A percentile compares a stretch with the other conserved stretches of the same genome.
These are phyloP conservation scores for Caenorhabditis afra DNA, from an alignment of 2,888 invertebrate species.

Conservation along the genomic window DNA sequence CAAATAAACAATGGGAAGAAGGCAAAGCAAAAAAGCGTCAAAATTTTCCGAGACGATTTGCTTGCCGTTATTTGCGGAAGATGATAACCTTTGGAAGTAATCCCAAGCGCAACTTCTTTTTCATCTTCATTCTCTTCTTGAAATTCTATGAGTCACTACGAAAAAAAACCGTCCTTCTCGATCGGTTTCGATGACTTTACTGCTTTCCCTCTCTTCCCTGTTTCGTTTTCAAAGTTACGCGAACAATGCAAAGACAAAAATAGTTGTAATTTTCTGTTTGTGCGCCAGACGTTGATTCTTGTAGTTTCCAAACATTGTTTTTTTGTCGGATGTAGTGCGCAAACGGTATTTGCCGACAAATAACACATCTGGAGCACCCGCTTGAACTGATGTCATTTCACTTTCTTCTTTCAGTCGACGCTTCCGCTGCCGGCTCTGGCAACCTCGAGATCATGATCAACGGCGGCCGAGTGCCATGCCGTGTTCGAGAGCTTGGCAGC, in stretches of 20 bases:
- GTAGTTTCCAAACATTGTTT: too few species aligned
- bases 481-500: conserved; percentile 90
- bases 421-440: conserved; percentile 94
- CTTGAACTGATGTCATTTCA: neutral
- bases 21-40: conserved; percentile 2
- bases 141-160: too few species aligned
- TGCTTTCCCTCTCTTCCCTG: too few species aligned
- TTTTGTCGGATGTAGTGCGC: too few species aligned
- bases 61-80: conserved; percentile 4
- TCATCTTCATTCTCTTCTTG: too few species aligned
- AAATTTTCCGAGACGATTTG: neutral
- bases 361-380: too few species aligned
- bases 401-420: conserved; percentile 88
- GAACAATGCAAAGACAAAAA: conserved; percentile 8
- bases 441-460: conserved; percentile 96
- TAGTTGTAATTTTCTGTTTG: conserved; percentile 32
- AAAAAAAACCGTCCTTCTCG: too few species aligned
- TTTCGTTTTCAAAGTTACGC: too few species aligned
- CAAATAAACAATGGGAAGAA: conserved; percentile 33
- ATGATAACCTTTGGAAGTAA: conserved; percentile 28
- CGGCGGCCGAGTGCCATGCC: conserved; percentile 94
- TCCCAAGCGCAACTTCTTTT: neutral
- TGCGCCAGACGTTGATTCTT: too few species aligned
- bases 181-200: too few species aligned
- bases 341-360: too few species aligned